Base-by-base conservation (phyloP, 2,888 invertebrate species). In the Eremobia ochroleuca region DNA sequence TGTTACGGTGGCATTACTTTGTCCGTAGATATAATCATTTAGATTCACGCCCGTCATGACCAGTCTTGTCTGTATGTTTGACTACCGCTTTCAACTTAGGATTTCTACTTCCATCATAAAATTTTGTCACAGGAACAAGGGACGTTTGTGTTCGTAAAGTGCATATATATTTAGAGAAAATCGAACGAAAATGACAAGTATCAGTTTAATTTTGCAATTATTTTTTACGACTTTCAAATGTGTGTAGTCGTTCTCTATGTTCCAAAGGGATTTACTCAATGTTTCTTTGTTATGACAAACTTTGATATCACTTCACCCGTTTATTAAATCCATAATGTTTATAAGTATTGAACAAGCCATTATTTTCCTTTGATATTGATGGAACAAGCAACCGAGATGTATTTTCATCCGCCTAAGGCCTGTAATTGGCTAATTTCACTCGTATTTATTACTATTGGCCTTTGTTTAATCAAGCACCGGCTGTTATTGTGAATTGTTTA, bases 371-470 rank as follows among this genome's bases (percentile, higher is more conserved):
- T 64, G 9, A 75, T 85, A 86, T 83, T 85, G 81, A 83, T 81
- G 76, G 59, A 82, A 82, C 68, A 82, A 85, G 85, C 83, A 74
- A 85, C 86, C 77, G 78, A 85, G 81, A 88, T 68, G 82, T 80
- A 86, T 85, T 85, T 82, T 85, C 77, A 84, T 80, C 52, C 88
- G 85, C 89, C 85, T 78, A 81, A 88, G 82, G 83, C 84, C 77
- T 88, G 88, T 90, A 90, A 92, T 91, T 91, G 87, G 82, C 77
- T 89, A 85, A 91, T 90, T 90, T 85, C 70, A 81, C 82, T 84
- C 82, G 88, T 87, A 89, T 91, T 91, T 89, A 87, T 88, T 87
- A 82, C 85, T 79, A 81, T 83, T 80, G 81, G 71, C 84, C 76
- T 86, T 91, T 90, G 89, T 90, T 86, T 85, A 81, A 87, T 89